Evolutionary conservation across 2,113 vertebrate genomes (phyloP), one percentile per base, ranked within the genome.

Genomic region (Poecile atricapillus): DNA sequence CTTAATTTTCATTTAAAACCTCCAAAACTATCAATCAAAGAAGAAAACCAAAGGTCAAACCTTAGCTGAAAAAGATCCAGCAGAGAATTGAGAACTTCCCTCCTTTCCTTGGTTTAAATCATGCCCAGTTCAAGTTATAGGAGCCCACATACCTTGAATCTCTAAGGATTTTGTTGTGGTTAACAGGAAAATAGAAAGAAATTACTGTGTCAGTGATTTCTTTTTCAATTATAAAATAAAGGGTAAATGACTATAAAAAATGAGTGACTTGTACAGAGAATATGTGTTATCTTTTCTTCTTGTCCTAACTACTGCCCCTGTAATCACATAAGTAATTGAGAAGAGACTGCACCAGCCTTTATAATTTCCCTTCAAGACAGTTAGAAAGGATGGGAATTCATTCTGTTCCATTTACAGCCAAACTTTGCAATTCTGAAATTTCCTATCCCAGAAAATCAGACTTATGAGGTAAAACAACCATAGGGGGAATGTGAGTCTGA

Each of bases 131-230:
- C 55, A 75, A 59, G 49, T 73, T 68, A 62, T 43, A 33, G 2
- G 56, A 71, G 30, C 37, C 50, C 22, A 22, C 17, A 10, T 37
- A 43, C 44, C 65, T 65, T 73, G 33, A 39, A 47, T 88, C 52
- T 83, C 10, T 63, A 62, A 93, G 37, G 41, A 43, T 37, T 92
- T 93, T 94, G 85, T 60, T 94, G 76, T 71, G 41, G 76, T 71
- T 92, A 92, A 53, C 13, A 55, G 69, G n/a, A 84, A 95, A 93
- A 86, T 7, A 95, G 56, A 71, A 93, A 81, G 49, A 85, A 94
- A 55, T 62, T 62, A 56, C 52, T 75, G 44, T 52, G 43, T n/a
- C 60, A 28, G 21, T 60, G 59, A 55, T 62, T 60, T 58, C 21
- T 90, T 84, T 91, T 87, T 46, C 21, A 6, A 33, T 78, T 93